Evolutionary conservation across 2,113 vertebrate species (phyloP), one percentile per base, ranked within the genome.

Genomic region (Procavia capensis): DNA sequence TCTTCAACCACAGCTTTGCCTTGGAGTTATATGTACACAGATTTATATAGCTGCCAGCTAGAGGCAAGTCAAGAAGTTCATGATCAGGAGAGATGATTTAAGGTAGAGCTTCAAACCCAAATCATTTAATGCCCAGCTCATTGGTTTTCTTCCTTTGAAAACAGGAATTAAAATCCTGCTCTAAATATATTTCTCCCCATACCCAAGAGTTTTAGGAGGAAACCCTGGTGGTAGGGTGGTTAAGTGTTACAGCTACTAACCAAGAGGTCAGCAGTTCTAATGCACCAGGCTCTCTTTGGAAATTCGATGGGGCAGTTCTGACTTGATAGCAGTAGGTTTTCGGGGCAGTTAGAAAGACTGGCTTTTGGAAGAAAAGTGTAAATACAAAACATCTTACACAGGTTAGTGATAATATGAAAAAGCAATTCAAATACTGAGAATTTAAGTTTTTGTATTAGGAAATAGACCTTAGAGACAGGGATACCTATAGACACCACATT

Each of bases 401-500:
- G 36, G 14, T 61, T 79, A 74, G 25, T 66, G 63, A 91, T 64
- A 74, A 59, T 34, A 9, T 68, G 45, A 84, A 31, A 27, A 87
- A 92, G n/a, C 50, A 66, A 88, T 79, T 63, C 39, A 92, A 94
- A 84, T 39, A 63, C 2, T 83, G 41, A 50, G n/a, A 86, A 59
- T 68, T 83, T 54, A 82, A 79, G 10, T 16, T 50, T 81, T 90
- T 74, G 25, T 11, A 25, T 66, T 88, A 91, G 84, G 41, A 81
- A 79, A 66, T 61, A 31, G 13, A 64, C 64, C 9, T 72, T n/a
- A 76, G 47, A 85, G 6, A 66, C 5, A 27, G 72, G 9, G 39
- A 20, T 50, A 6, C 74, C 36, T 83, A 14, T n/a, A n/a, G n/a
- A n/a, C n/a, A n/a, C n/a, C 29, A 78, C 19, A 27, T 45, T 5